Evolutionary conservation across 2,888 invertebrate species (phyloP).

Genomic region (Leptinotarsa tumamoca): DNA sequence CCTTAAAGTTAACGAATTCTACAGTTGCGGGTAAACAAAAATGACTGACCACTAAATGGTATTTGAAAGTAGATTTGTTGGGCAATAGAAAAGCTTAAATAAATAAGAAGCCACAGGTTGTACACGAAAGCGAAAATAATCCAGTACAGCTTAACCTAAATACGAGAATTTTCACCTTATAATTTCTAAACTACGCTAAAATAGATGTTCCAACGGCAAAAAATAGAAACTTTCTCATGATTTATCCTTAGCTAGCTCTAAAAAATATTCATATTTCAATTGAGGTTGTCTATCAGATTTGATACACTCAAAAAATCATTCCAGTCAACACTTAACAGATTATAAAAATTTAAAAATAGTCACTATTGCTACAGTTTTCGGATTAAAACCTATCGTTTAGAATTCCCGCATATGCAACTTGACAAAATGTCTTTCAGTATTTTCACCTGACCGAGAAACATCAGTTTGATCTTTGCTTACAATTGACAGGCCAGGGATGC

Average conservation of each 20-base stretch:
- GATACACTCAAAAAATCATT: conserved; percentile 37
- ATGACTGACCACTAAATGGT: conserved; percentile 37
- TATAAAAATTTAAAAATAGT: conserved; percentile 37
- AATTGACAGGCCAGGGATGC: too few species aligned
- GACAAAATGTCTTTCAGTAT: not conserved
- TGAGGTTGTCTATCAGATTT: conserved; percentile 2
- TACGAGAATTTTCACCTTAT: conserved; percentile 40
- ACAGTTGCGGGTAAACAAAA: conserved; percentile 41
- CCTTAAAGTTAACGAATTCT: conserved; percentile 41
- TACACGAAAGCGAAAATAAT: conserved; percentile 42
- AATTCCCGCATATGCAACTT: conserved; percentile 20
- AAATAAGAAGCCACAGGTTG: conserved; percentile 47
- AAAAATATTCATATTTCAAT: conserved; percentile 36
- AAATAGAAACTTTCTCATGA: conserved; percentile 36
- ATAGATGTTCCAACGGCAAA: conserved; percentile 34
- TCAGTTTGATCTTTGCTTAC: too few species aligned
- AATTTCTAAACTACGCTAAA: conserved; percentile 31
- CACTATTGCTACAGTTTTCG: conserved; percentile 25
- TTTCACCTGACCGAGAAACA: not conserved
- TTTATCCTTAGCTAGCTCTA: conserved; percentile 35
- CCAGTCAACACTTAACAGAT: conserved; percentile 31
- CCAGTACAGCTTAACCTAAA: conserved; percentile 38
- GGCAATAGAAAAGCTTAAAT: conserved; percentile 46
- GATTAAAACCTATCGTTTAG: conserved; percentile 24
- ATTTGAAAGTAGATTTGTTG: conserved; percentile 34